phyloP scores from a whole-genome alignment of 2,888 invertebrate genomes.

The Mamestra brassicae region DNA sequence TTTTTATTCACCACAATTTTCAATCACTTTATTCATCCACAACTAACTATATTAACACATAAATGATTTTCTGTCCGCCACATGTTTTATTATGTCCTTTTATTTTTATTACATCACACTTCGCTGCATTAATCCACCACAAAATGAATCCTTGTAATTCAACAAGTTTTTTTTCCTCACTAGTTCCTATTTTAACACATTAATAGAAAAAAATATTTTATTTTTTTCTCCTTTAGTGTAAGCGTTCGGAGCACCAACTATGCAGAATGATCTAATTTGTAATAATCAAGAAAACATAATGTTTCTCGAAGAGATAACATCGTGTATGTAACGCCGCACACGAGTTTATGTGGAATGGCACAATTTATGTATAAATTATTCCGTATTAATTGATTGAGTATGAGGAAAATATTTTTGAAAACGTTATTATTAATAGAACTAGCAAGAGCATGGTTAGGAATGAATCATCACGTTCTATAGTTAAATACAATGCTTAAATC shows the following conservation, averaged over 20 bases:
- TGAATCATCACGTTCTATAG: conserved; percentile 13
- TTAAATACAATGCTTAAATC: neutral
- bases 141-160: neutral
- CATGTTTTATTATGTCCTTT: neutral
- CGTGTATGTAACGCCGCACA: conserved; percentile 60
- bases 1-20: neutral
- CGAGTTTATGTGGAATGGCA: conserved; percentile 63
- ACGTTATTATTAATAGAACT: neutral
- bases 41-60: neutral
- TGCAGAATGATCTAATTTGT: conserved; percentile 74
- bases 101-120: too few species aligned
- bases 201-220: neutral
- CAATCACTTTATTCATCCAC: neutral
- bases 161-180: neutral
- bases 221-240: neutral
- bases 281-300: conserved; percentile 70
- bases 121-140: neutral
- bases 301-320: conserved; percentile 68
- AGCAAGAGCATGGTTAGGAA: neutral
- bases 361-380: conserved; percentile 36
- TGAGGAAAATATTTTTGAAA: neutral
- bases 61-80: neutral
- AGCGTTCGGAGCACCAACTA: conserved; percentile 20
- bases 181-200: neutral
- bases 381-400: neutral